phyloP scores from a whole-genome alignment of 2,888 invertebrate genomes.

The Rotaria socialis region DNA sequence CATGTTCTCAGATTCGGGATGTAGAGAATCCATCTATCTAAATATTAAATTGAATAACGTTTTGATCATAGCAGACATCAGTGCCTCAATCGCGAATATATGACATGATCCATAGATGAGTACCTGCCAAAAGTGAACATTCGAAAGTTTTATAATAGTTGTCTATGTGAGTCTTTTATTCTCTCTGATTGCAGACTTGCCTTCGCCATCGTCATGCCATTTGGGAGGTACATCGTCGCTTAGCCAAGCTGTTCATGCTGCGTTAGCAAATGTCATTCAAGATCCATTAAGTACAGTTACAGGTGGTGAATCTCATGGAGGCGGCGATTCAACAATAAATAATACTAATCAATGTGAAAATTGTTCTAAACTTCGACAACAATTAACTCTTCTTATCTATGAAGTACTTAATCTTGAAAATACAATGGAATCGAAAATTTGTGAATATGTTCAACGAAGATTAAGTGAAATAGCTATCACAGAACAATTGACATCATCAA shows the following conservation, averaged over 20 bases:
- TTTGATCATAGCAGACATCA: too few species aligned
- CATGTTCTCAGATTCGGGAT: too few species aligned
- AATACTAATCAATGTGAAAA: neutral
- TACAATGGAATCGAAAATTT: slow-evolving; percentile 36
- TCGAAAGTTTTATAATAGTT: too few species aligned
- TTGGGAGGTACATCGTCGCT: neutral
- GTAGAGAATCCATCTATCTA: too few species aligned
- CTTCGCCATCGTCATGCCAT: neutral
- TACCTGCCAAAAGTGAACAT: too few species aligned
- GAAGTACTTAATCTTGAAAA: slow-evolving; percentile 32
- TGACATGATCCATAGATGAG: too few species aligned
- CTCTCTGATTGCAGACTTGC: neutral
- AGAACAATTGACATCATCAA: neutral
- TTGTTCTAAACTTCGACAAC: slow-evolving; percentile 31
- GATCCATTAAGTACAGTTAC: slow-evolving; percentile 2
- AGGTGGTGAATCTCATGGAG: neutral
- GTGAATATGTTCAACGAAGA: slow-evolving; percentile 30
- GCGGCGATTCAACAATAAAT: neutral
- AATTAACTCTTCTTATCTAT: slow-evolving; percentile 18
- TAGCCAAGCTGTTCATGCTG: neutral
- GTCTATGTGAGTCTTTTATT: neutral
- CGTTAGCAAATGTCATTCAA: neutral
- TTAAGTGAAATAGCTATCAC: slow-evolving; percentile 22
- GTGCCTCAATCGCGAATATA: too few species aligned
- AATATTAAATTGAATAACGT: too few species aligned